Base-by-base conservation (phyloP, 2,888 invertebrate genomes). In the Cryptus armator region DNA sequence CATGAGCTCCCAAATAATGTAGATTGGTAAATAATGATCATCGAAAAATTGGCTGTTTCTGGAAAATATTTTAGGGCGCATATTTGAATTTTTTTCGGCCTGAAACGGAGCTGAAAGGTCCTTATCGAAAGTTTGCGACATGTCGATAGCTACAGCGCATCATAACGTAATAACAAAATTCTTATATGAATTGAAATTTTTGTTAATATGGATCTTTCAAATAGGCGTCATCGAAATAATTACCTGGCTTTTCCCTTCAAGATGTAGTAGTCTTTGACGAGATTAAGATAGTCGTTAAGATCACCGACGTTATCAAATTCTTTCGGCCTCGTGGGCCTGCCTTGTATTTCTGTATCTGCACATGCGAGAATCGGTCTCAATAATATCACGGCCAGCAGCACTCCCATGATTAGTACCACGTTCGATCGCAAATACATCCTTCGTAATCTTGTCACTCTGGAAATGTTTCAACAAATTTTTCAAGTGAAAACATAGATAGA, bases 161-260 rank as follows among this genome's bases (percentile, higher is more conserved):
- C 16, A 59, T 29, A 12, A 59, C 10, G 3, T 29, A 12, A 29
- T 59, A 59, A 24, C 24, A 5, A 5, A 48, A 7, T 0, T 5
- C 5, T 14, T 29, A 29, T 3, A 24, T 46, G 29, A 24, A 14
- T 48, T 14, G 7, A 44, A 3, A 19, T 48, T 46, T 16, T 24
- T 16, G 1, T 24, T 48, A 24, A 19, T 0, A 43, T 29, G 7
- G 7, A 48, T 12, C 14, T 48, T 46, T 48, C 14, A 3, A 43
- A 9, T 9, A n/a, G 3, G 10, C 14, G 32, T 37, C n/a, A 5
- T 37, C 2, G 14, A 14, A 4, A 43, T 19, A 14, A 46, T 68
- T 74, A 95, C 95, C 95, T 94, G 56, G 95, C 94, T 90, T 95
- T 92, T 37, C 95, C 95, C 6, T 93, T 94, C 62, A 94, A 93